Evolutionary conservation across 2,797 vertebrate genomes (phyloP), one percentile per base, ranked within the genome.

Genomic region (Poeciliopsis presidionis): DNA sequence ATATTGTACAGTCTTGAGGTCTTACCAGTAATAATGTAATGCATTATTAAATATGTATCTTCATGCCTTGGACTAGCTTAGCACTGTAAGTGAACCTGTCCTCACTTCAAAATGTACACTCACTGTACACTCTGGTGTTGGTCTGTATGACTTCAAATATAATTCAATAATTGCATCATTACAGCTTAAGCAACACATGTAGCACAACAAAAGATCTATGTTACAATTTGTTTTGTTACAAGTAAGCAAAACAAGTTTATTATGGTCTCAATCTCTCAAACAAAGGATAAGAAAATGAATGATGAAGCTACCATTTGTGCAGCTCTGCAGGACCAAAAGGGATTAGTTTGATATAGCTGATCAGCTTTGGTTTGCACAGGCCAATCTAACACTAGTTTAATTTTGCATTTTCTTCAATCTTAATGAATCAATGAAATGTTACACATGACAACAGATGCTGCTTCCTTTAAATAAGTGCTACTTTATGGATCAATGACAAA

Each of bases 221-320:
- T 25, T 22, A 39, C 36, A 39, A 39, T 39, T 39, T 39, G 5
- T 39, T 39, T 39, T 39, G 36, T 39, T 39, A 49, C 61, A 73
- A 47, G 28, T 73, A 81, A 74, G 78, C 63, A 59, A 78, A 72
- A 51, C 33, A n/a, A 28, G 28, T 82, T 83, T 78, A 85, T 39
- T 39, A 87, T 89, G 92, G 81, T 81, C 78, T 91, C 77, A 90
- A 84, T 93, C 76, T 91, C 85, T 89, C 79, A 87, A 83, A 86
- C 49, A 72, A 82, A 77, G 43, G 59, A 88, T 83, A 83, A 86
- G 81, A 67, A 87, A 55, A 39, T 88, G 75, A 82, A 88, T 79
- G 46, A 90, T 90, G 80, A 84, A 84, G 74, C 55, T 88, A 91
- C 75, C 75, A 73, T 84, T 87, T 89, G 75, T 63, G 72, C 36